A percentile compares a stretch with the other conserved stretches of the same genome.
phyloP scores from a whole-genome alignment of 2,113 vertebrate species.

The Gasterosteus aculeatus region DNA sequence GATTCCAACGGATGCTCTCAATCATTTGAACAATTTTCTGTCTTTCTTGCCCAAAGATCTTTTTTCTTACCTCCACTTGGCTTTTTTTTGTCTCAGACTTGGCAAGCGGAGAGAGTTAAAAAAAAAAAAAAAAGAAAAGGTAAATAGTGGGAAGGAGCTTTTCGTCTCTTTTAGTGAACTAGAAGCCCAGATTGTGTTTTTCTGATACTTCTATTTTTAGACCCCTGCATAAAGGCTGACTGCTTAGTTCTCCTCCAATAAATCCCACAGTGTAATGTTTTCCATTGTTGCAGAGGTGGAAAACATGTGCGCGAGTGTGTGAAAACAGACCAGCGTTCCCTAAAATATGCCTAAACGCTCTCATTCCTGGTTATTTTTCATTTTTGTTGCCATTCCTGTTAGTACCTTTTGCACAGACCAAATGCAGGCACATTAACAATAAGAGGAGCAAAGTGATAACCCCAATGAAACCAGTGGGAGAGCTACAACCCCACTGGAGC shows the following conservation, averaged over 20 bases:
- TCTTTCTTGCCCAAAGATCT: background rate
- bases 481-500: slow-evolving; percentile 61
- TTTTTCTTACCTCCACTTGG: background rate
- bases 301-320: slow-evolving; percentile 22
- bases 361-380: background rate
- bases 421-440: slow-evolving; percentile 36
- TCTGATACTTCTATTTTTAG: slow-evolving; percentile 62
- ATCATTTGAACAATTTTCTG: background rate
- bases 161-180: slow-evolving; percentile 46
- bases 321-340: background rate
- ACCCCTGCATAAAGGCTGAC: slow-evolving; percentile 31
- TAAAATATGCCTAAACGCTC: background rate
- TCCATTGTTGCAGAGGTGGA: slow-evolving; percentile 53
- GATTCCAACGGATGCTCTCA: slow-evolving; percentile 9
- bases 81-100: background rate
- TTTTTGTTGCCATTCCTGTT: slow-evolving; percentile 11
- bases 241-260: slow-evolving; percentile 39
- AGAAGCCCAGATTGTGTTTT: slow-evolving; percentile 11
- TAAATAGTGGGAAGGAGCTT: slow-evolving; percentile 10
- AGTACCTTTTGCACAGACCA: background rate
- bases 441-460: slow-evolving; percentile 23
- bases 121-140: background rate
- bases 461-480: slow-evolving; percentile 59
- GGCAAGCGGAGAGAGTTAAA: background rate
- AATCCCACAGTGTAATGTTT: slow-evolving; percentile 45